Evolutionary conservation across 2,797 vertebrate genomes (phyloP), one percentile per base, ranked within the genome.

Genomic region (Gallirallus australis): DNA sequence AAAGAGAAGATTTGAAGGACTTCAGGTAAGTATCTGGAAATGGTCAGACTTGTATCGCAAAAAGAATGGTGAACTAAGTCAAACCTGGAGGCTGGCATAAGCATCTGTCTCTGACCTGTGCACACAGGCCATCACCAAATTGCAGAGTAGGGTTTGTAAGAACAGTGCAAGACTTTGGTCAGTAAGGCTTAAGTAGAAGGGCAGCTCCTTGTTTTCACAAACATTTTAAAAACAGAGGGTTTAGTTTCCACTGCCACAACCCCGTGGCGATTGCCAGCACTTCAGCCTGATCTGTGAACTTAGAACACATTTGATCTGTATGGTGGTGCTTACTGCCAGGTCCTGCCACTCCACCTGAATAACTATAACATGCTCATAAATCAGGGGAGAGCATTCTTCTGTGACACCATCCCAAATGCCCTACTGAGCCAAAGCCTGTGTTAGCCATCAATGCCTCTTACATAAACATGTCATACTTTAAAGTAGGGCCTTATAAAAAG

Each of bases 381-480:
- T 98, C 97, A 98, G 95, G 89, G 60, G 80, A 84, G 63, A 94
- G 86, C 97, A 97, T 98, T 98, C 97, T 91, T 96, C 20, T 50
- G 82, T 98, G 98, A 97, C 97, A 98, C 94, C 76, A 35, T 95
- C 89, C 84, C 79, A 65, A 92, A 86, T 87, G 94, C 95, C 97
- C 97, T 93, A 96, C 96, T 95, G 97, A 78, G 97, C 93, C 5
- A 69, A 93, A 93, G 96, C 84, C 97, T 96, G 97, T 82, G 93
- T 96, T 97, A 97, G 79, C 94, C 95, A 97, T 96, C 96, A 97
- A 89, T 45, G 87, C 68, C 81, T 97, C 97, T 95, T 98, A 86
- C 86, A 93, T 97, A 98, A 98, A 98, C 98, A 98, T 96, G 91
- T 97, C 94, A 88, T 97, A 97, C 97, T 98, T 98, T 97, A 97